Evolutionary conservation across 1,140 invertebrate genomes (phyloP).

Genomic region (Papilio polytes): DNA sequence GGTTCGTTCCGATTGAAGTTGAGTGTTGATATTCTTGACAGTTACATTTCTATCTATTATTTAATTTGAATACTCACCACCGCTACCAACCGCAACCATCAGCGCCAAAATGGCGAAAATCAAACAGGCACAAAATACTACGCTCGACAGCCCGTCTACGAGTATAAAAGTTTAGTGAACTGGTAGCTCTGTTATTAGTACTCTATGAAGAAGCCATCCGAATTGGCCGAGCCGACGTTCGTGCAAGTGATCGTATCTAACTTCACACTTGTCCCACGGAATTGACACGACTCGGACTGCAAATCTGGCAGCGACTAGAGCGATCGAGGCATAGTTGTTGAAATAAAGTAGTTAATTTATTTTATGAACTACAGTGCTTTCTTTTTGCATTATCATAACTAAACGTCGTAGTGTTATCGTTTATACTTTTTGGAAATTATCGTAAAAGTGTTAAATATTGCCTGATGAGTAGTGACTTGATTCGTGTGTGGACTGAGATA

Average conservation of each 20-base stretch:
- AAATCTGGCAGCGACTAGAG: not conserved
- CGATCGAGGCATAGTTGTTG: slow-evolving; percentile 1
- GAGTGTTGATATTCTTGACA: too few species aligned
- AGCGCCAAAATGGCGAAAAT: too few species aligned
- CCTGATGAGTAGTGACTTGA: slow-evolving; percentile 71
- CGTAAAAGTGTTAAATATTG: slow-evolving; percentile 49
- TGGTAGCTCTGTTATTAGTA: not conserved
- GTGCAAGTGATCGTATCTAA: not conserved
- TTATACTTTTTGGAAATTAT: slow-evolving; percentile 48
- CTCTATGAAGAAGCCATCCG: not conserved
- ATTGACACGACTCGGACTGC: not conserved
- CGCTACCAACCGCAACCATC: too few species aligned
- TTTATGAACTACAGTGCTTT: not conserved
- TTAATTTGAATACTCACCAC: too few species aligned
- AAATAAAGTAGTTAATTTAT: slow-evolving; percentile 19
- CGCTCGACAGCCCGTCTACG: too few species aligned
- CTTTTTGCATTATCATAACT: slow-evolving; percentile 59
- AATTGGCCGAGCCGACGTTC: not conserved
- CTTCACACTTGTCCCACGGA: not conserved
- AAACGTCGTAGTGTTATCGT: slow-evolving; percentile 62
- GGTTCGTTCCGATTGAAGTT: too few species aligned
- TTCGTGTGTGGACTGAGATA: slow-evolving; percentile 78
- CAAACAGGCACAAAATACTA: too few species aligned
- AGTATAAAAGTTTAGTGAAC: too few species aligned
- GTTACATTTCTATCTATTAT: too few species aligned